These are phyloP conservation scores for Amazona vittata DNA, from an alignment of 2,113 vertebrate genomes.

Conservation along the genomic window DNA sequence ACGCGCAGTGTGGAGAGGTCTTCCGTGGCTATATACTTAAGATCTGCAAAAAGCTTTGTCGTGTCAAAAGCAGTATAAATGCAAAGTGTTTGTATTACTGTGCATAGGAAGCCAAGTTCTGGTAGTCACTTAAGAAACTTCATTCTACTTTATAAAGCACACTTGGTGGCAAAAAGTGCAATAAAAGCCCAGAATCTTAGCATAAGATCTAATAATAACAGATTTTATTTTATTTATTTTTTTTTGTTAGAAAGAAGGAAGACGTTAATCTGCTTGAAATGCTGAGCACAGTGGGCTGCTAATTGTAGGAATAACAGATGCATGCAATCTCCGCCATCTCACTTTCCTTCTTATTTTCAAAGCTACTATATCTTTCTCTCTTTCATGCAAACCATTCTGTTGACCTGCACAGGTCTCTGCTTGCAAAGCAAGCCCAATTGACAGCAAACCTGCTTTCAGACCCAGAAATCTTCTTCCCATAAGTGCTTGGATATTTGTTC, in stretches of 20 bases:
- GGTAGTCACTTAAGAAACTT: not conserved
- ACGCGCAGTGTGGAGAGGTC: not conserved
- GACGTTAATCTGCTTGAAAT: conserved; percentile 8
- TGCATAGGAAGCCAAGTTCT: not conserved
- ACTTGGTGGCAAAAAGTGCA: not conserved
- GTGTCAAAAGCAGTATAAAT: not conserved
- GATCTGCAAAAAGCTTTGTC: not conserved
- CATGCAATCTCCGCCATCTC: not conserved
- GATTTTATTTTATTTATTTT: not conserved
- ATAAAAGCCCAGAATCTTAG: not conserved
- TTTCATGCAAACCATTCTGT: conserved; percentile 21
- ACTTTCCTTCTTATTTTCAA: conserved; percentile 18
- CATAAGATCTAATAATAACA: not conserved
- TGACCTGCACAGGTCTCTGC: conserved; percentile 14
- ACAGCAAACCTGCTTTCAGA: not conserved
- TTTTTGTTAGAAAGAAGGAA: not conserved
- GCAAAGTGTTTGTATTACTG: not conserved
- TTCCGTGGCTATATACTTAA: not conserved
- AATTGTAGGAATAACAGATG: conserved; percentile 50
- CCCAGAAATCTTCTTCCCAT: conserved; percentile 17
- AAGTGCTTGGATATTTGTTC: not conserved
- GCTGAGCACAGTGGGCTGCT: not conserved
- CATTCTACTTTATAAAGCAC: not conserved
- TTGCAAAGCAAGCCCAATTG: conserved; percentile 21
- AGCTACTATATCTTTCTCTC: not conserved